Evolutionary conservation across 1,140 invertebrate genomes (phyloP).

Genomic region (Drosophila sechellia): DNA sequence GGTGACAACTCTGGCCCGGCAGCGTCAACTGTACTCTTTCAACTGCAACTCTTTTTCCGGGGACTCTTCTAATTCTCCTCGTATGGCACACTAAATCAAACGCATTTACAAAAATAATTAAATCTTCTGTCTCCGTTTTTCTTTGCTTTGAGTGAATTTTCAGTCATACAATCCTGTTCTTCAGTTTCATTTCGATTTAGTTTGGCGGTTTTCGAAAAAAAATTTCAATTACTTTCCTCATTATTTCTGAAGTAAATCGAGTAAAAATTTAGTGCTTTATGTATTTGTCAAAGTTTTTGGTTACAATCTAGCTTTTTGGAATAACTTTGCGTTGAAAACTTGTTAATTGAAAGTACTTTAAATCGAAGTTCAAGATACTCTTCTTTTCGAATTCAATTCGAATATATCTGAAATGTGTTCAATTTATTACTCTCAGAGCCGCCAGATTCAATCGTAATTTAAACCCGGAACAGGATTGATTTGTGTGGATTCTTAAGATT

Average conservation of each 20-base stretch:
- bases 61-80: constrained; percentile 13
- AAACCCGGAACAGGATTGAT: constrained; percentile 12
- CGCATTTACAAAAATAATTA: constrained; percentile 74
- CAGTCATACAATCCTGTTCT: constrained; percentile 55
- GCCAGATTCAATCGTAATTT: background rate
- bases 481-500: constrained; percentile 36
- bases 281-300: background rate
- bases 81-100: constrained; percentile 78
- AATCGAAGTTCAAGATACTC: background rate
- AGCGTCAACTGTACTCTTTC: constrained; percentile 41
- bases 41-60: constrained; percentile 24
- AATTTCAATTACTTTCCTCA: background rate
- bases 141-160: constrained; percentile 60
- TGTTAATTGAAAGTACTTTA: background rate
- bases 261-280: background rate
- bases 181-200: constrained; percentile 2
- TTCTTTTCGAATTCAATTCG: background rate
- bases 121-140: constrained; percentile 6
- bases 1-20: constrained; percentile 46
- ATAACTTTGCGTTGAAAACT: no score
- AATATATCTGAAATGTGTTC: background rate
- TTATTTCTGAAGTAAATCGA: background rate
- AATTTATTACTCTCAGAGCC: background rate
- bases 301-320: constrained; percentile 8
- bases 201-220: background rate